Percentiles rank a stretch among this genome's conserved stretches.
Evolutionary conservation across 2,888 invertebrate species (phyloP).

Genomic region (Quadroppia sp.): DNA sequence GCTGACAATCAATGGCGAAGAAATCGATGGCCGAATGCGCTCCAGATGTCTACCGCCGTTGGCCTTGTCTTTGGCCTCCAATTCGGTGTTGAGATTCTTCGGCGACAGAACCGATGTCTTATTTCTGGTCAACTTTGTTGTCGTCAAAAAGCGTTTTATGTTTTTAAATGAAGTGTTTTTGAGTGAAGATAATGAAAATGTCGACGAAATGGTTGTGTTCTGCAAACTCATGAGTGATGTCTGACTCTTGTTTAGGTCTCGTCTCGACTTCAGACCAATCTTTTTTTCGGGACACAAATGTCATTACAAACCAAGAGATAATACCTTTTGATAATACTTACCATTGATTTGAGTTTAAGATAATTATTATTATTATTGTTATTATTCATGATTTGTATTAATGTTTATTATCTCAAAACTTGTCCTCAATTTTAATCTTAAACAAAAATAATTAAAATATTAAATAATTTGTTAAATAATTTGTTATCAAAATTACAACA

Average conservation of each 20-base stretch:
- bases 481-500: background rate
- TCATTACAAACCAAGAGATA: no score
- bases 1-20: background rate
- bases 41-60: background rate
- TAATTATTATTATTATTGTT: background rate
- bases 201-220: constrained; percentile 16
- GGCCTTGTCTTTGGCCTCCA: constrained; percentile 13
- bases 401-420: no score
- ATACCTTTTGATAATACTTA: constrained; percentile 6
- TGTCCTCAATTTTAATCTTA: no score
- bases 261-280: constrained; percentile 12
- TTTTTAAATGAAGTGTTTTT: background rate
- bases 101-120: constrained; percentile 20
- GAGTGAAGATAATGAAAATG: background rate
- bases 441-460: no score
- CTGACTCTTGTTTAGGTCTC: background rate
- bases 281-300: no score
- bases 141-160: constrained; percentile 11
- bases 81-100: constrained; percentile 26
- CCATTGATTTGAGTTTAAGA: constrained; percentile 23
- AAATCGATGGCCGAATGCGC: constrained; percentile 13
- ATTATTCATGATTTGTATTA: background rate
- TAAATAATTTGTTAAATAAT: background rate
- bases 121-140: constrained; percentile 28
- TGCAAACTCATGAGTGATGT: constrained; percentile 16